phyloP scores from a whole-genome alignment of 2,797 vertebrate genomes.

The Carapus acus region DNA sequence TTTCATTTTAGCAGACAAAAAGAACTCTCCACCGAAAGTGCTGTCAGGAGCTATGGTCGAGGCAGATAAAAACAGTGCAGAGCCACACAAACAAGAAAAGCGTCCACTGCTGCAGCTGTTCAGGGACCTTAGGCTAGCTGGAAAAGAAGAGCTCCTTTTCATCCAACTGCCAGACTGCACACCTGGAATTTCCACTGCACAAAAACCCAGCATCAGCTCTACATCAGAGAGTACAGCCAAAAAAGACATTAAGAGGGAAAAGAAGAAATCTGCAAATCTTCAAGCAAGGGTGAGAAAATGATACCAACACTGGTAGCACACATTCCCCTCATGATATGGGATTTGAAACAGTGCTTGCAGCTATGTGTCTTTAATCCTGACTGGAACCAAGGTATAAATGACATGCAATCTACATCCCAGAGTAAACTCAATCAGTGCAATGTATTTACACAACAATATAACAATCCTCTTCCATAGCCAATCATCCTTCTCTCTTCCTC shows the following conservation, averaged over 20 bases:
- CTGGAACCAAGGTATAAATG: too few species aligned
- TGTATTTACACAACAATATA: too few species aligned
- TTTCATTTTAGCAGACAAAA: slow-evolving; percentile 38
- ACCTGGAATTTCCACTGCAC: slow-evolving; percentile 41
- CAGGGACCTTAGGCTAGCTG: slow-evolving; percentile 63
- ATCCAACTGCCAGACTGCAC: slow-evolving; percentile 76
- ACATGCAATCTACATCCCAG: too few species aligned
- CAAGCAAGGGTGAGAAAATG: slow-evolving; percentile 54
- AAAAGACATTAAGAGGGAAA: slow-evolving; percentile 52
- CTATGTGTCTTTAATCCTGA: too few species aligned
- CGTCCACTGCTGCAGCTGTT: slow-evolving; percentile 60
- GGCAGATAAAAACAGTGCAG: neutral
- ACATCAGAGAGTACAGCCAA: slow-evolving; percentile 34
- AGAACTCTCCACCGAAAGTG: slow-evolving; percentile 32
- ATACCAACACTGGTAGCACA: too few species aligned
- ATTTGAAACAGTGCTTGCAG: too few species aligned
- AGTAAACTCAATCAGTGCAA: too few species aligned
- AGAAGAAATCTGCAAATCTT: slow-evolving; percentile 45
- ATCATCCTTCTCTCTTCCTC: too few species aligned
- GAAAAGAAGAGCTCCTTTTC: slow-evolving; percentile 70
- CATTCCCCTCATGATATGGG: too few species aligned
- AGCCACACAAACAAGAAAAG: slow-evolving; percentile 35
- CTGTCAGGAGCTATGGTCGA: too few species aligned
- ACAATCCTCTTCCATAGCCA: too few species aligned
- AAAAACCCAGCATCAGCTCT: neutral